Base-by-base conservation (phyloP, 1,140 invertebrate species). In the Reticulitermes speratus region DNA sequence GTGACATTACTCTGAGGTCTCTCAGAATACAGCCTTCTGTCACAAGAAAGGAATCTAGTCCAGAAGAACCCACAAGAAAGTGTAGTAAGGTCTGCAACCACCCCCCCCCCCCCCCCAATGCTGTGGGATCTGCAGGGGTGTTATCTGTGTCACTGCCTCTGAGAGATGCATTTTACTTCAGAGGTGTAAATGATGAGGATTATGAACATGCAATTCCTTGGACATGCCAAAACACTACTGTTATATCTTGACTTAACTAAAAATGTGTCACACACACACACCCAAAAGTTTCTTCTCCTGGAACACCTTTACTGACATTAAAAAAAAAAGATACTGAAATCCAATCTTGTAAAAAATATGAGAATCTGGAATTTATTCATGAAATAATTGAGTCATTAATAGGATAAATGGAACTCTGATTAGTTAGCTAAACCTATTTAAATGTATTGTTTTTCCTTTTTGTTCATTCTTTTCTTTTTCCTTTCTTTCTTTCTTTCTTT, bases 381-480 rank as follows among this genome's bases (percentile, higher is more conserved):
- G 19, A 84, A 84, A 84, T 59, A 55, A 84, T 45, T 45, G 30
- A 38, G 38, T 2, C 44, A 32, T 52, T 84, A 84, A 84, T 11
- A 52, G 83, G 65, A 55, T 81, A 55, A 38, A 30, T 86, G 32
- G 81, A 86, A 44, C 30, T 82, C 32, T 84, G 82, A 32, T 55
- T 82, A 45, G 38, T 85, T 69, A 44, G 45, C 82, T 84, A 84
- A 81, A 32, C 30, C 12, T 2, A 55, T 44, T 59, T 21, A 69
- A 86, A 48, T 38, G 44, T 86, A 38, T 85, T 86, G 30, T 30
- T 44, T 23, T 85, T 87, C 44, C 44, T 44, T 81, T 7, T 11
- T 52, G 65, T 87, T 85, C 21, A 30, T 5, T 75, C 55, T 8
- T 59, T 59, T 8, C n/a, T 86, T 59, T 86, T 65, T 38, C 25